Evolutionary conservation across 2,113 vertebrate genomes (phyloP).

Genomic region (Recurvirostra avosetta): DNA sequence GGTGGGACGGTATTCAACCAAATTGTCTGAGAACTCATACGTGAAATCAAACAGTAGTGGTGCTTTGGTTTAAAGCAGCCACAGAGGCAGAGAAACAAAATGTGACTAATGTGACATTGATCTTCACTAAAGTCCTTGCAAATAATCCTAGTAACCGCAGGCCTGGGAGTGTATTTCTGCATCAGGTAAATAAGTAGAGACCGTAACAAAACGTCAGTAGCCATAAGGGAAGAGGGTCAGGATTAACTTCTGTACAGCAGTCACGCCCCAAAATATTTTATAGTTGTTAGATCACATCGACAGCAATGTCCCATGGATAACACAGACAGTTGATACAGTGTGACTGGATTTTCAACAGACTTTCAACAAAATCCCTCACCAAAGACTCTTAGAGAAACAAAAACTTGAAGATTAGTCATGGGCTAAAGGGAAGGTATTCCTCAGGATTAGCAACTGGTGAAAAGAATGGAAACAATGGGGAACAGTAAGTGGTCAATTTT

Average conservation of each 20-base stretch:
- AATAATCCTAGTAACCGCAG: neutral
- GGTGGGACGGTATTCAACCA: neutral
- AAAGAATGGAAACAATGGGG: slow-evolving; percentile 33
- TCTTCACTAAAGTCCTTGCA: neutral
- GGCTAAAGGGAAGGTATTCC: slow-evolving; percentile 42
- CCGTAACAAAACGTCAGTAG: neutral
- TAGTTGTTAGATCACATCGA: slow-evolving; percentile 4
- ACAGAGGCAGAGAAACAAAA: neutral
- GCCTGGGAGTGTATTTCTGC: neutral
- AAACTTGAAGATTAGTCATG: slow-evolving; percentile 57
- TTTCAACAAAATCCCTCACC: slow-evolving; percentile 29
- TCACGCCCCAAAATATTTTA: neutral
- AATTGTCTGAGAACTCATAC: neutral
- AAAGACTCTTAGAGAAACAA: slow-evolving; percentile 46
- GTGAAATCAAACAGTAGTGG: neutral
- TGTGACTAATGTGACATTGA: neutral
- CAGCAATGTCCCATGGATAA: neutral
- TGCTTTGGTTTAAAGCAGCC: neutral
- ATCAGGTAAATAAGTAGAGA: neutral
- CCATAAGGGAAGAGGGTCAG: neutral
- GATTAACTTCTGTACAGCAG: neutral
- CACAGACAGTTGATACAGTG: slow-evolving; percentile 25
- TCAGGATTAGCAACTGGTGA: slow-evolving; percentile 45
- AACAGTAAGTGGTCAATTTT: slow-evolving; percentile 40
- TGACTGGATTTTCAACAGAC: slow-evolving; percentile 51